phyloP scores from a whole-genome alignment of 64 coral and sea anemone species.

The Montipora capricornis region DNA sequence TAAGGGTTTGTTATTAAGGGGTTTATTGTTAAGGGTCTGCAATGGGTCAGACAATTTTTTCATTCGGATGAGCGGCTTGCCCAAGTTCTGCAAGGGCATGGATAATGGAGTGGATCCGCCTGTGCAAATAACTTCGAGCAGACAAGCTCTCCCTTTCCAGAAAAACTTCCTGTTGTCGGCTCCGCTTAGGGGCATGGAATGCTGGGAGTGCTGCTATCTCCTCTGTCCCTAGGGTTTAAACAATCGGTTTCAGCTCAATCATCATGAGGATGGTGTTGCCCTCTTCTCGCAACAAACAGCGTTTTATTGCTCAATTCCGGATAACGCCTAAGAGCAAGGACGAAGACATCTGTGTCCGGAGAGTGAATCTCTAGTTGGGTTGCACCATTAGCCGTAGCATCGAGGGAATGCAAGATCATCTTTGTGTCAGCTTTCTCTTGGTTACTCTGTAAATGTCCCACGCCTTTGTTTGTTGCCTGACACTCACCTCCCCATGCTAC shows the following conservation, averaged over 20 bases:
- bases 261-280: neutral
- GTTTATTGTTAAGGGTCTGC: neutral
- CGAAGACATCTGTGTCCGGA: slow-evolving; percentile 35
- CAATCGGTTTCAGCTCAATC: slow-evolving; percentile 19
- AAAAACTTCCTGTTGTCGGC: neutral
- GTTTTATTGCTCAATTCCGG: slow-evolving; percentile 4
- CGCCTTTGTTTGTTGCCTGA: too few species aligned
- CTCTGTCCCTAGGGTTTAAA: neutral
- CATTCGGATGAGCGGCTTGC: neutral
- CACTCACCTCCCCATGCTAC: neutral
- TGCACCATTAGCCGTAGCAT: too few species aligned
- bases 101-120: neutral
- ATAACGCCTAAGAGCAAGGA: slow-evolving; percentile 26
- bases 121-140: neutral
- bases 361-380: slow-evolving; percentile 26
- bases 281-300: slow-evolving; percentile 26
- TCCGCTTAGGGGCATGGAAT: slow-evolving; percentile 7
- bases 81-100: neutral
- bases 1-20: too few species aligned
- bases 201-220: neutral
- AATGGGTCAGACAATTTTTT: neutral
- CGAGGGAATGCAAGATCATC: slow-evolving; percentile 25
- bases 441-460: neutral
- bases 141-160: too few species aligned
- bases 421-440: slow-evolving; percentile 51